Evolutionary conservation across 2,113 vertebrate genomes (phyloP).

Genomic region (Thymallus thymallus): DNA sequence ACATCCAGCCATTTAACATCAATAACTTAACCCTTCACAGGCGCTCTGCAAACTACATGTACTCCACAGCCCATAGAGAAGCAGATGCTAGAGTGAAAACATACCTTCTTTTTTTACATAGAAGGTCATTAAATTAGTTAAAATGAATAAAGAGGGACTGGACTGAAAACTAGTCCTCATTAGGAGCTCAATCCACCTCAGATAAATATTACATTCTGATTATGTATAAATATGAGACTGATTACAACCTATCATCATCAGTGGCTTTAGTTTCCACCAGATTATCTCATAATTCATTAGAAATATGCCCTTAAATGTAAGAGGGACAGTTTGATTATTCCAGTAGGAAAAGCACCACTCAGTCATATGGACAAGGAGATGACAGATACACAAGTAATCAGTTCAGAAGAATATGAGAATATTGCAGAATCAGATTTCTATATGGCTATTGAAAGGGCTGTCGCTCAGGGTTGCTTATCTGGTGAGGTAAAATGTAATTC

Average conservation of each 20-base stretch:
- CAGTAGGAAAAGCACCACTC: constrained; percentile 45
- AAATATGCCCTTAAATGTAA: constrained; percentile 50
- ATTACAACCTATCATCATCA: constrained; percentile 43
- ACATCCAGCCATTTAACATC: constrained; percentile 70
- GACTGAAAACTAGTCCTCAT: constrained; percentile 58
- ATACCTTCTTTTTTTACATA: constrained; percentile 27
- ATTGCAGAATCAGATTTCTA: constrained; percentile 48
- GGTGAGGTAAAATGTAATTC: constrained; percentile 41
- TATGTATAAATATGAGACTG: constrained; percentile 60
- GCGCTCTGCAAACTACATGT: constrained; percentile 33
- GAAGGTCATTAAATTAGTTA: constrained; percentile 56
- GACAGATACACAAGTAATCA: constrained; percentile 53
- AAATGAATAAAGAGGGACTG: constrained; percentile 52
- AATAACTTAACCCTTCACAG: constrained; percentile 73
- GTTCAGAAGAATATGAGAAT: constrained; percentile 40
- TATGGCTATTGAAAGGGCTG: constrained; percentile 51
- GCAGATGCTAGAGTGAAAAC: constrained; percentile 15
- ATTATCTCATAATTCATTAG: constrained; percentile 62
- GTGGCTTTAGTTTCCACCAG: constrained; percentile 52
- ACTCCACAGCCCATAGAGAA: constrained; percentile 43
- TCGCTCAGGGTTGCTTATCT: constrained; percentile 42
- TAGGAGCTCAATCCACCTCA: constrained; percentile 50
- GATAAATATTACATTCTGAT: constrained; percentile 68
- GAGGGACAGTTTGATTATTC: constrained; percentile 64
- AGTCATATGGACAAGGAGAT: constrained; percentile 43